A percentile compares a stretch with the other conserved stretches of the same genome.
Evolutionary conservation across 1,140 invertebrate species (phyloP).

Genomic region (Pomacea maculata): DNA sequence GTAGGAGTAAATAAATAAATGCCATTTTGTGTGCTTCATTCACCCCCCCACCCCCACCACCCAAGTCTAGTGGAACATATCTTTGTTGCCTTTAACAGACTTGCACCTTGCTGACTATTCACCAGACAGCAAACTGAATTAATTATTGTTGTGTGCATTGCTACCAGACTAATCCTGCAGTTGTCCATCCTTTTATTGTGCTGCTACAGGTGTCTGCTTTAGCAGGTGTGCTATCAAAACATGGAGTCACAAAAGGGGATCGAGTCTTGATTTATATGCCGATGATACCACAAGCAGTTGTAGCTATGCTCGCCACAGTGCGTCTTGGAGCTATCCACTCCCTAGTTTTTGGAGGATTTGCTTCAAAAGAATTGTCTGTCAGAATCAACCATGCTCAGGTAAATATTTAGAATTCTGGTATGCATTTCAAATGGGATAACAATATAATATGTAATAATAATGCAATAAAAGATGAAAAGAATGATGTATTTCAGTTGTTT

Average conservation of each 20-base stretch:
- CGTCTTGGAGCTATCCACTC: slow-evolving; percentile 94
- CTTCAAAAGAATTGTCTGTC: slow-evolving; percentile 83
- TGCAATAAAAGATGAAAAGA: neutral
- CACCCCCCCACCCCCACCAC: no score
- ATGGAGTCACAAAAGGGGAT: slow-evolving; percentile 83
- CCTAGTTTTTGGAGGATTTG: slow-evolving; percentile 86
- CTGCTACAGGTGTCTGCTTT: slow-evolving; percentile 67
- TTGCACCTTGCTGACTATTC: no score
- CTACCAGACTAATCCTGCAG: no score
- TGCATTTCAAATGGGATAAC: neutral
- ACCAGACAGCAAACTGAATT: no score
- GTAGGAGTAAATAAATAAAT: no score
- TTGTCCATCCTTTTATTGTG: no score
- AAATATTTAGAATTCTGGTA: neutral
- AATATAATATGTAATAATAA: neutral
- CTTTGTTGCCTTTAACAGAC: no score
- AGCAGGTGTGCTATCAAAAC: slow-evolving; percentile 77
- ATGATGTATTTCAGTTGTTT: neutral
- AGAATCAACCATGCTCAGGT: slow-evolving; percentile 84
- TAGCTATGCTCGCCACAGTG: slow-evolving; percentile 93
- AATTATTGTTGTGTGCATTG: no score
- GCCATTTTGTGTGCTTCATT: no score
- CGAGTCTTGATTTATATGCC: slow-evolving; percentile 97
- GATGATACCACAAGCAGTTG: slow-evolving; percentile 92
- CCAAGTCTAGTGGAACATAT: no score